Evolutionary conservation across 2,113 vertebrate species (phyloP).

Genomic region (Lonchura striata): DNA sequence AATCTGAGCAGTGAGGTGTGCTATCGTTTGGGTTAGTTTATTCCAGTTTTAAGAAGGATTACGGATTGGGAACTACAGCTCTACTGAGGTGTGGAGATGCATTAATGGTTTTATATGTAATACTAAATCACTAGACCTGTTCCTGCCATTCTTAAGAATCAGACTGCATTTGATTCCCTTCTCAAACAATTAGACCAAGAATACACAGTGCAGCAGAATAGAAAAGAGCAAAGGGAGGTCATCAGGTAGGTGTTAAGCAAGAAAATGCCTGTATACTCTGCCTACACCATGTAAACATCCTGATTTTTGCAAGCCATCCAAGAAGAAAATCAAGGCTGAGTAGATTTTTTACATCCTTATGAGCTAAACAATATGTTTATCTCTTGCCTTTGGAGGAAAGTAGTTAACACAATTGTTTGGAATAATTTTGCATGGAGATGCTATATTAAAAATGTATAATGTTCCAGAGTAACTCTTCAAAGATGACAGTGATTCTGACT

Average conservation of each 20-base stretch:
- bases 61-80: not conserved
- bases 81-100: not conserved
- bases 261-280: not conserved
- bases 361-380: not conserved
- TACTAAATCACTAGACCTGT: not conserved
- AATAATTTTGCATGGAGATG: not conserved
- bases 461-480: not conserved
- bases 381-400: not conserved
- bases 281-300: not conserved
- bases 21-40: not conserved
- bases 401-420: not conserved
- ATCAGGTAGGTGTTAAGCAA: not conserved
- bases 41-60: constrained; percentile 25
- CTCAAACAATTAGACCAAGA: not conserved
- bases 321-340: not conserved
- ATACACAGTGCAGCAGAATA: not conserved
- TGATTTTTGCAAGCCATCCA: not conserved
- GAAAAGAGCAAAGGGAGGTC: not conserved
- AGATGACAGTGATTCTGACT: not conserved
- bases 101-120: constrained; percentile 6
- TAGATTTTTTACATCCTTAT: not conserved
- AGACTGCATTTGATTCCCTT: not conserved
- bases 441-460: not conserved
- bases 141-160: not conserved
- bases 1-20: constrained; percentile 15